phyloP scores from a whole-genome alignment of 1,140 invertebrate species.

The Eriosoma lanigerum region DNA sequence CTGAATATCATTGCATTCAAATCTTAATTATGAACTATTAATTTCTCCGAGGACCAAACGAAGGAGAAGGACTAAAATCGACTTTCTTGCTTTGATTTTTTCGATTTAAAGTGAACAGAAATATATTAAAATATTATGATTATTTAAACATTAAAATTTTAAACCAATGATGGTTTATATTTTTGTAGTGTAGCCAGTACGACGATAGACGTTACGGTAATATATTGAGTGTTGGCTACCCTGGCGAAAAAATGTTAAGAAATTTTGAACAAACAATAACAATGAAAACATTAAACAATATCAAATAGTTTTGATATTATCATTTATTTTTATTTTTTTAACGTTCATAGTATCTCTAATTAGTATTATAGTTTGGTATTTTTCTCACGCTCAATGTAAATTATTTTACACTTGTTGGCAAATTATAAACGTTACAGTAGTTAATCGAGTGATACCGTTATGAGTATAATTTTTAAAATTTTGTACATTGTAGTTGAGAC shows the following conservation, averaged over 20 bases:
- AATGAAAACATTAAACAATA: too few relatives aligned
- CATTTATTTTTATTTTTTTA: conserved; percentile 39
- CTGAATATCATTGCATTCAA: too few relatives aligned
- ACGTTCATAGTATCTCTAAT: background rate
- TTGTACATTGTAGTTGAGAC: background rate
- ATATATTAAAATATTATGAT: too few relatives aligned
- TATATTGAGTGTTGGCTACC: background rate
- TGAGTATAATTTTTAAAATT: background rate
- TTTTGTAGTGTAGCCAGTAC: background rate
- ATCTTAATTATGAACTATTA: too few relatives aligned
- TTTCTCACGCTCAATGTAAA: background rate
- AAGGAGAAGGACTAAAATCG: too few relatives aligned
- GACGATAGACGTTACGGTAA: background rate
- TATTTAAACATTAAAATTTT: too few relatives aligned
- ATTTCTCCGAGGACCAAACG: too few relatives aligned
- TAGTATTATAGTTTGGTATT: background rate
- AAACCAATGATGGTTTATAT: too few relatives aligned
- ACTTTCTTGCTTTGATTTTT: too few relatives aligned
- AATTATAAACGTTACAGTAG: background rate
- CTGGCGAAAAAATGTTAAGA: conserved; percentile 26
- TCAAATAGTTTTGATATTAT: conserved; percentile 31
- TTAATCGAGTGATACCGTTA: conserved; percentile 5
- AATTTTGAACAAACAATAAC: conserved; percentile 26
- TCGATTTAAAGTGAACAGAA: too few relatives aligned
- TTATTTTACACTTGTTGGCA: background rate